Evolutionary conservation across 2,113 vertebrate species (phyloP).

Genomic region (Odontophorus gujanensis): DNA sequence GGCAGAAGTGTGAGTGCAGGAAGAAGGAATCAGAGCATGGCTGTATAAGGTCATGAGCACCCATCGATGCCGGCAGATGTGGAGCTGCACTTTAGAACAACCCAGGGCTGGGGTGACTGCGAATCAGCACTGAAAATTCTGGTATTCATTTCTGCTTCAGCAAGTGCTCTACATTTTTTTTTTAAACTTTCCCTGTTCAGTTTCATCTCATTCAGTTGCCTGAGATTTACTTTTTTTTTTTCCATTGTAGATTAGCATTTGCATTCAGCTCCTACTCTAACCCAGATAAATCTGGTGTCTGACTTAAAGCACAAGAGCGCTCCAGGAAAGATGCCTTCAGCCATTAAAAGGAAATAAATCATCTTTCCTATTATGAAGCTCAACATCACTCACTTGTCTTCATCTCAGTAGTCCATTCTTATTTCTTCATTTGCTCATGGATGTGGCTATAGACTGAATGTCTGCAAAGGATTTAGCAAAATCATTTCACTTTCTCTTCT

Average conservation of each 20-base stretch:
- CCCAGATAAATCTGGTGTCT: background rate
- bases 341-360: background rate
- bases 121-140: background rate
- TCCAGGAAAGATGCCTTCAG: background rate
- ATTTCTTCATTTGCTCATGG: background rate
- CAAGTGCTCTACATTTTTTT: background rate
- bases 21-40: background rate
- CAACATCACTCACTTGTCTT: background rate
- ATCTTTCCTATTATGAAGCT: background rate
- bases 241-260: background rate
- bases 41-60: background rate
- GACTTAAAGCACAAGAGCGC: background rate
- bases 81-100: background rate
- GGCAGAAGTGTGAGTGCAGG: background rate
- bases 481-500: background rate
- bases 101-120: background rate
- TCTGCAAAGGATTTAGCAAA: background rate
- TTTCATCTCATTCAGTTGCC: background rate
- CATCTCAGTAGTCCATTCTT: background rate
- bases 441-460: background rate
- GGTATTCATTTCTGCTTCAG: background rate
- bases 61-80: background rate
- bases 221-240: background rate
- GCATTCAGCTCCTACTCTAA: background rate
- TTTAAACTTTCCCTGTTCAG: background rate